Conservation (phyloP, 1,140 invertebrate species). For the Drosophila parvula region DNA sequence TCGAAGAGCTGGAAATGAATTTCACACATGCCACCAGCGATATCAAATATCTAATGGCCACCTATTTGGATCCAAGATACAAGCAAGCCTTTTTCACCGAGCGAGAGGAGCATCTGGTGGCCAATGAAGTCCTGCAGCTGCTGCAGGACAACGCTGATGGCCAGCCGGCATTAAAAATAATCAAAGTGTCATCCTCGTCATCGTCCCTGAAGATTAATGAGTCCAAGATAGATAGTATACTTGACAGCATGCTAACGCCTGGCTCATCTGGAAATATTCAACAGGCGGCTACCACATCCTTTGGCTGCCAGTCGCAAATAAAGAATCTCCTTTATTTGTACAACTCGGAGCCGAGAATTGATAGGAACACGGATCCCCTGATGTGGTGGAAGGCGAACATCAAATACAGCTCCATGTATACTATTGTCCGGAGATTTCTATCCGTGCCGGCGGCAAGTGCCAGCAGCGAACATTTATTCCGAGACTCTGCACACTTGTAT, state of each 20-base stretch:
- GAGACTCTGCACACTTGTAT: slow-evolving; percentile 41
- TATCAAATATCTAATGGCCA: slow-evolving; percentile 60
- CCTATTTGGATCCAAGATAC: slow-evolving; percentile 67
- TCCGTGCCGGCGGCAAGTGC: slow-evolving; percentile 46
- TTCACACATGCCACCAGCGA: slow-evolving; percentile 43
- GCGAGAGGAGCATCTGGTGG: slow-evolving; percentile 49
- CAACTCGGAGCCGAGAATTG: slow-evolving; percentile 59
- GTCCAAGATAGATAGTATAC: slow-evolving; percentile 60
- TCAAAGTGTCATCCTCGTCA: slow-evolving; percentile 11
- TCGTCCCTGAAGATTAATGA: slow-evolving; percentile 41
- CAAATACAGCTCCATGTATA: slow-evolving; percentile 49
- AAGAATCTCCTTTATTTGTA: slow-evolving; percentile 63
- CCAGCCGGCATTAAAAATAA: slow-evolving; percentile 24
- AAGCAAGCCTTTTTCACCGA: slow-evolving; percentile 65
- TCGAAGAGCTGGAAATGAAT: slow-evolving; percentile 56
- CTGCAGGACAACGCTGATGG: background rate
- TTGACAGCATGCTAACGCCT: slow-evolving; percentile 56
- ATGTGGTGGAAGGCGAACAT: slow-evolving; percentile 59
- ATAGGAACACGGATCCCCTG: slow-evolving; percentile 54
- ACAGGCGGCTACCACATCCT: background rate
- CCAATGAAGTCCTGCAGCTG: slow-evolving; percentile 44
- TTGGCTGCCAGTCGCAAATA: slow-evolving; percentile 42
- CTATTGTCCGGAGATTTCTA: slow-evolving; percentile 46
- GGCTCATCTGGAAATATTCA: background rate
- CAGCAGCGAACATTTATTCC: slow-evolving; percentile 37